Conservation (phyloP, 2,888 invertebrate genomes). For the Aporophyla lueneburgensis region DNA sequence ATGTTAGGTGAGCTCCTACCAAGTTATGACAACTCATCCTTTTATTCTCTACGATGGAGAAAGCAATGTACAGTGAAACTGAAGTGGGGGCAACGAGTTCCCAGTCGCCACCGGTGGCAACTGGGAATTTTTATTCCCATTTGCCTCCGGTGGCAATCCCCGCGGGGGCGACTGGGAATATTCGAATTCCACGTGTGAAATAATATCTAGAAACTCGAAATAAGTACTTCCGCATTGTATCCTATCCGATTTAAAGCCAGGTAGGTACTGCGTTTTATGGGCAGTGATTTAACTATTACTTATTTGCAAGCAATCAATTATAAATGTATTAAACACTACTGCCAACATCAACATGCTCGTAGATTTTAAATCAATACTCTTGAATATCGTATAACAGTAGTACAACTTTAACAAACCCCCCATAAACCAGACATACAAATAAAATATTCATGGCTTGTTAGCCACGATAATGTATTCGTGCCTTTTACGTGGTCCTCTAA, state of each 20-base stretch:
- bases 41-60: too few relatives aligned
- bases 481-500: conserved; percentile 64
- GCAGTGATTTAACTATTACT: conserved; percentile 15
- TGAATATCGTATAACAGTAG: background rate
- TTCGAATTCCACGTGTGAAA: conserved; percentile 15
- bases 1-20: too few relatives aligned
- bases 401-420: conserved; percentile 28
- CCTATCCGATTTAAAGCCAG: background rate
- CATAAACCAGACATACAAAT: conserved; percentile 61
- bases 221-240: background rate
- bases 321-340: background rate
- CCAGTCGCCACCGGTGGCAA: too few relatives aligned
- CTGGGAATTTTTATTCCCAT: too few relatives aligned
- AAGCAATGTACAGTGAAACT: too few relatives aligned
- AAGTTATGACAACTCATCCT: too few relatives aligned
- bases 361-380: conserved; percentile 21
- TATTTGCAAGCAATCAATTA: conserved; percentile 14
- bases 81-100: too few relatives aligned
- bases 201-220: background rate
- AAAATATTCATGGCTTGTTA: conserved; percentile 76
- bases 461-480: conserved; percentile 68
- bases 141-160: too few relatives aligned
- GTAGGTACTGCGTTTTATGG: background rate
- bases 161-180: too few relatives aligned
- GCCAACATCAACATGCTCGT: background rate